phyloP scores from a whole-genome alignment of 1,140 invertebrate species.

The Laodelphax striatellus region DNA sequence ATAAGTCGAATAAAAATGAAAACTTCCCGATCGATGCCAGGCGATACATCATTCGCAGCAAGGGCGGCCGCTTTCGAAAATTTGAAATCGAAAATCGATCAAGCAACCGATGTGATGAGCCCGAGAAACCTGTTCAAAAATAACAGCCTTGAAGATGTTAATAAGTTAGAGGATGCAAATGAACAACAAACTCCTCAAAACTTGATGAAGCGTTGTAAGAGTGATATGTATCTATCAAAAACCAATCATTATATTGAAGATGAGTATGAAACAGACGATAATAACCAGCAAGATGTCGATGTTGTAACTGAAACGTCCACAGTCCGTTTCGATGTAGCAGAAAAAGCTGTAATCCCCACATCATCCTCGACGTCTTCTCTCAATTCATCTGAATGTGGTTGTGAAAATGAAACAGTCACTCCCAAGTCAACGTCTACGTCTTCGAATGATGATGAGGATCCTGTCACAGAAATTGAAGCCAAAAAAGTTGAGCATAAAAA shows the following conservation, averaged over 20 bases:
- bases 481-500: too few relatives aligned
- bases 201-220: constrained; percentile 16
- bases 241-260: not conserved
- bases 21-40: not conserved
- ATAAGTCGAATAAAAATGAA: constrained; percentile 7
- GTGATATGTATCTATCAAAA: constrained; percentile 20
- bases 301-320: constrained; percentile 7
- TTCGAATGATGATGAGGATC: not conserved
- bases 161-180: not conserved
- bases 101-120: constrained; percentile 10
- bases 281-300: constrained; percentile 3
- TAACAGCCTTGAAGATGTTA: constrained; percentile 5
- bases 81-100: constrained; percentile 1
- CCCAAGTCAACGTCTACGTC: constrained; percentile 7
- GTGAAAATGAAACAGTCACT: constrained; percentile 11
- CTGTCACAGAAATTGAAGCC: not conserved
- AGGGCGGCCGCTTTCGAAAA: not conserved
- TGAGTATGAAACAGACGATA: constrained; percentile 3
- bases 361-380: not conserved
- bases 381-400: constrained; percentile 17
- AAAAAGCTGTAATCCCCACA: constrained; percentile 13
- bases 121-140: constrained; percentile 1
- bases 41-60: not conserved
- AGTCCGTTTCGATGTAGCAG: constrained; percentile 9
- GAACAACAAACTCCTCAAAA: too few relatives aligned